Base-by-base conservation (phyloP, 2,888 invertebrate species). In the Beris chalybata region DNA sequence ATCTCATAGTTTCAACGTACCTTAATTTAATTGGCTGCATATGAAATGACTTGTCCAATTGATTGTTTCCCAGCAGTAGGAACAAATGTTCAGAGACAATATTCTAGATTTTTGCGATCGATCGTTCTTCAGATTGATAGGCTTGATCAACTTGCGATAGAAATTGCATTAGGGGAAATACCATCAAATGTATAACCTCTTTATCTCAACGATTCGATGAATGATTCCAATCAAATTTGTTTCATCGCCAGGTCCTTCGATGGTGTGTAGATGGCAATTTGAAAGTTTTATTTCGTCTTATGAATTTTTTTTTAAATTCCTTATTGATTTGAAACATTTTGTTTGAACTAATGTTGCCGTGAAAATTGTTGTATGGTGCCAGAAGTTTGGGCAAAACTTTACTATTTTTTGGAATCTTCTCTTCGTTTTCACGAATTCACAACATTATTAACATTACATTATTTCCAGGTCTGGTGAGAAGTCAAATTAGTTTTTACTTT, bases 91-190 rank as follows among this genome's bases (percentile, higher is more conserved):
- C 87, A 56, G 98, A 80, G 0, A 98, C 95, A 72, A 95, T 88
- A 69, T 89, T 90, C 79, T 97, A 94, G 0, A 89, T 89, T 77
- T 89, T 91, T 0, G 87, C 86, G 11, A 89, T 79, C 47, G 87
- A 84, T 74, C 94, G 95, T 72, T 96, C 95, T 73, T 97, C 95
- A 0, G 89, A 89, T 0, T 93, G 93, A 76, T 87, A 92, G 0
- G 93, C 92, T 79, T 89, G 89, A 77, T 91, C 90, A 30, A 87
- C 86, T 73, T 89, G 84, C 0, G 95, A 93, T 77, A 97, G 84
- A 79, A 97, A 97, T 83, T 97, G 97, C 92, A 98, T 96, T 12
- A 99, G 86, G n/a, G 99, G 85, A 74, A 96, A 94, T 11, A 97
- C 92, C 45, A 98, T 83, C 31, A 97, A 83, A 78, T 97, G 97